Evolutionary conservation across 2,888 invertebrate genomes (phyloP).

Genomic region (Nemapogon koenigi): DNA sequence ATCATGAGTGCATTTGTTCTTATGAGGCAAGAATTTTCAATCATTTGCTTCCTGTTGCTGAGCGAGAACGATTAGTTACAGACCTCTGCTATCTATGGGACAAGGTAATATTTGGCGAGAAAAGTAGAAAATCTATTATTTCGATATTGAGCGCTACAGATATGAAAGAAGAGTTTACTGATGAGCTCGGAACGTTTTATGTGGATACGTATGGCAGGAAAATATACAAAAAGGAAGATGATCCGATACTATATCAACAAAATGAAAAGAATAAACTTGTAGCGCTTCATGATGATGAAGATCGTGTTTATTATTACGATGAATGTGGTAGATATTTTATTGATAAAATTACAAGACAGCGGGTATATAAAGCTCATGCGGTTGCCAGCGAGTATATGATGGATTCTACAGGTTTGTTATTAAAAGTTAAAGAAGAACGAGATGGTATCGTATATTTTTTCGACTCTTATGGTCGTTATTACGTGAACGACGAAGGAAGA

Average conservation of each 20-base stretch:
- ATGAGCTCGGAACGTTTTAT: slow-evolving; percentile 42
- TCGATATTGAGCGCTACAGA: slow-evolving; percentile 47
- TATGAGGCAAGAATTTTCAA: slow-evolving; percentile 48
- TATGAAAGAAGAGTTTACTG: slow-evolving; percentile 41
- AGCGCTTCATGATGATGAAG: slow-evolving; percentile 36
- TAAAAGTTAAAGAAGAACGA: slow-evolving; percentile 43
- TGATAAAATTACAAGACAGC: slow-evolving; percentile 33
- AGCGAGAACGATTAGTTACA: slow-evolving; percentile 43
- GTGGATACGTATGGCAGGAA: slow-evolving; percentile 46
- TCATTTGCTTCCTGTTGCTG: slow-evolving; percentile 33
- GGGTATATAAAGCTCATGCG: slow-evolving; percentile 44
- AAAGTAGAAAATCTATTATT: slow-evolving; percentile 40
- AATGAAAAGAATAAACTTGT: slow-evolving; percentile 45
- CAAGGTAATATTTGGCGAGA: slow-evolving; percentile 37
- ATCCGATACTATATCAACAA: slow-evolving; percentile 35
- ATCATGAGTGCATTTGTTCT: slow-evolving; percentile 36
- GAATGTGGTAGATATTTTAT: slow-evolving; percentile 51
- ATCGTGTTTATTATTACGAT: slow-evolving; percentile 46
- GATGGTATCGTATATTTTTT: slow-evolving; percentile 43
- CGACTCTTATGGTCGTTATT: slow-evolving; percentile 51
- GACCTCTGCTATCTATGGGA: slow-evolving; percentile 48
- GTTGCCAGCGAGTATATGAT: slow-evolving; percentile 51
- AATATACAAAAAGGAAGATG: slow-evolving; percentile 39
- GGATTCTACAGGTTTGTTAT: slow-evolving; percentile 39
- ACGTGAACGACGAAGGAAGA: slow-evolving; percentile 40